These are phyloP conservation scores for Drosophila tripunctata DNA, from an alignment of 2,888 invertebrate species.

Conservation along the genomic window DNA sequence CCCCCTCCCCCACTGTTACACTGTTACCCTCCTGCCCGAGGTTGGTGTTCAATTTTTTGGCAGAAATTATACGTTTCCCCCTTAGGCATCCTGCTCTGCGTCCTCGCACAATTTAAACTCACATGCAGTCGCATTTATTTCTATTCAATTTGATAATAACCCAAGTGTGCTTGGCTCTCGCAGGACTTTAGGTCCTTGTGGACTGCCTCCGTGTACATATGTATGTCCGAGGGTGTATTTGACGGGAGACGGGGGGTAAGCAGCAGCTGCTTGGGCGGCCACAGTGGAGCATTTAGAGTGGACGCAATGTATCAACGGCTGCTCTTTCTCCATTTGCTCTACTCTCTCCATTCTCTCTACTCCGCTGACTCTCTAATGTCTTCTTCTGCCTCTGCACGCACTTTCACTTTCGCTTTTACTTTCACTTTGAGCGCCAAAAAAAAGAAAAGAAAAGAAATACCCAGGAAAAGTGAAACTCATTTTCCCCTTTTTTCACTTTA, in stretches of 20 bases:
- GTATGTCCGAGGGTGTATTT: neutral
- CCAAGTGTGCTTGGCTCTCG: constrained; percentile 57
- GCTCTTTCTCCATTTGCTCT: constrained; percentile 19
- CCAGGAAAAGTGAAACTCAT: constrained; percentile 73
- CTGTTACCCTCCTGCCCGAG: neutral
- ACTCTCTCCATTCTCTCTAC: neutral
- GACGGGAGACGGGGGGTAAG: constrained; percentile 2
- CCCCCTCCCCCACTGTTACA: neutral
- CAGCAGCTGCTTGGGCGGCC: constrained; percentile 65
- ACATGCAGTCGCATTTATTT: constrained; percentile 76
- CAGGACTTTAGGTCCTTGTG: constrained; percentile 41
- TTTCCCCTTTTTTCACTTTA: constrained; percentile 64
- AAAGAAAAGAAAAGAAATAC: neutral
- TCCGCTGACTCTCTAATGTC: constrained; percentile 34
- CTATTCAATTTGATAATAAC: constrained; percentile 79
- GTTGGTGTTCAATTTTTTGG: neutral
- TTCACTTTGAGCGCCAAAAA: constrained; percentile 31
- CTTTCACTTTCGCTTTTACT: constrained; percentile 50
- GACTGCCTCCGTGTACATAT: neutral
- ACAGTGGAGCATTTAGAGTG: constrained; percentile 79
- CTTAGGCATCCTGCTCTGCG: no score
- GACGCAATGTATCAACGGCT: constrained; percentile 75
- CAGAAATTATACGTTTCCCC: neutral
- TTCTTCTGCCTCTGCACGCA: constrained; percentile 34
- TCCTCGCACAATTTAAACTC: constrained; percentile 61